Conservation (phyloP, 2,888 invertebrate species). For the Polyommatus iphigenia region DNA sequence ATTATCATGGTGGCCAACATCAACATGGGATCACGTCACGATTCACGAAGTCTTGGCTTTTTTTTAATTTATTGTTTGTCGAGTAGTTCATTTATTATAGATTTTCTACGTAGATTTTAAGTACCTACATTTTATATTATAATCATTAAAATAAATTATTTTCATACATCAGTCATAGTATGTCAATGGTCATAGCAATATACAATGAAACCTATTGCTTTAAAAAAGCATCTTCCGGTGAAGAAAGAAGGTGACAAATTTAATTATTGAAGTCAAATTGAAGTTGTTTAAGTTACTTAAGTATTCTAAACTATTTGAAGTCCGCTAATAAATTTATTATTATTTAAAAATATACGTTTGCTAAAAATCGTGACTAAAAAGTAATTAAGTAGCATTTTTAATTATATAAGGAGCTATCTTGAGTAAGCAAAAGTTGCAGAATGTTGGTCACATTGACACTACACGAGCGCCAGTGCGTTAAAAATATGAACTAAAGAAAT, state of each 20-base stretch:
- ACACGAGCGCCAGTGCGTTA: conserved; percentile 58
- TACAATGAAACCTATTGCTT: not conserved
- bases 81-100: too few species aligned
- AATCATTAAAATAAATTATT: too few species aligned
- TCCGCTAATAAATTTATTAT: not conserved
- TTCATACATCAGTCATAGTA: too few species aligned
- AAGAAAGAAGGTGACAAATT: not conserved
- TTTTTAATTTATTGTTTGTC: too few species aligned
- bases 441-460: conserved; percentile 37
- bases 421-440: conserved; percentile 27
- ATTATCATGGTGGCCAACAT: too few species aligned
- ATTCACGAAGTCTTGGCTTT: too few species aligned
- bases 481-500: conserved; percentile 62
- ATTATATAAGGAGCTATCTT: not conserved
- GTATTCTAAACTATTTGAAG: not conserved
- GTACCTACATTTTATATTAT: too few species aligned
- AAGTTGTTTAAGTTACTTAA: not conserved
- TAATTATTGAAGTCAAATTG: not conserved
- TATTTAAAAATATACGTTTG: not conserved
- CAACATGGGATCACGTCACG: too few species aligned
- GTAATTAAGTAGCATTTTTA: too few species aligned
- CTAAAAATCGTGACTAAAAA: not conserved
- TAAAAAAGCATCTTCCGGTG: not conserved
- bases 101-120: too few species aligned
- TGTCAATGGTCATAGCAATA: not conserved